Conservation (phyloP, 2,113 vertebrate genomes). For the Mastomys coucha region DNA sequence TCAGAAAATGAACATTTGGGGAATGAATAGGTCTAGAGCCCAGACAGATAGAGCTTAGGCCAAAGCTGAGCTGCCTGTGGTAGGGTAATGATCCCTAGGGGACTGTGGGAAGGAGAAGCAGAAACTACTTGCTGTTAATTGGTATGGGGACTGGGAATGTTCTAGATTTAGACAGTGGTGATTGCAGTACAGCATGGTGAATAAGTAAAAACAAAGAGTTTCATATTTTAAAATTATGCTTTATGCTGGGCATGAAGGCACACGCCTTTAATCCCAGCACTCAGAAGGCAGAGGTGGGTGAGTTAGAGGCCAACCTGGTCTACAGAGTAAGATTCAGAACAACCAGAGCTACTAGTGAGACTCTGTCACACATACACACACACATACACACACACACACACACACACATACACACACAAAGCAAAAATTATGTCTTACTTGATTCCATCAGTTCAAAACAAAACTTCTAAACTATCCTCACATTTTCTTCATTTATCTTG, state of each 20-base stretch:
- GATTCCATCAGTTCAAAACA: conserved; percentile 22
- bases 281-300: neutral
- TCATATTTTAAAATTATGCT: conserved; percentile 12
- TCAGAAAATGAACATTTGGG: neutral
- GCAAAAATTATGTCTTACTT: neutral
- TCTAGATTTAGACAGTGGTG: neutral
- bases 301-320: neutral
- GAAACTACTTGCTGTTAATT: neutral
- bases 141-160: neutral
- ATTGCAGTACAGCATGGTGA: neutral
- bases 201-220: conserved; percentile 6
- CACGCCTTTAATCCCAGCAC: neutral
- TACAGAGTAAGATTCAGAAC: neutral
- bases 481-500: conserved; percentile 21
- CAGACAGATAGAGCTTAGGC: neutral
- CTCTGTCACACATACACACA: neutral
- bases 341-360: neutral
- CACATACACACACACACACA: too few species aligned
- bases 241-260: neutral
- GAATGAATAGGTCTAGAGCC: neutral
- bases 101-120: neutral
- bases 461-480: conserved; percentile 20
- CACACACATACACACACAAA: too few species aligned
- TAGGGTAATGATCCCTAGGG: neutral
- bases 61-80: neutral